Conservation (phyloP, 2,797 vertebrate species). For the Artibeus lituratus region DNA sequence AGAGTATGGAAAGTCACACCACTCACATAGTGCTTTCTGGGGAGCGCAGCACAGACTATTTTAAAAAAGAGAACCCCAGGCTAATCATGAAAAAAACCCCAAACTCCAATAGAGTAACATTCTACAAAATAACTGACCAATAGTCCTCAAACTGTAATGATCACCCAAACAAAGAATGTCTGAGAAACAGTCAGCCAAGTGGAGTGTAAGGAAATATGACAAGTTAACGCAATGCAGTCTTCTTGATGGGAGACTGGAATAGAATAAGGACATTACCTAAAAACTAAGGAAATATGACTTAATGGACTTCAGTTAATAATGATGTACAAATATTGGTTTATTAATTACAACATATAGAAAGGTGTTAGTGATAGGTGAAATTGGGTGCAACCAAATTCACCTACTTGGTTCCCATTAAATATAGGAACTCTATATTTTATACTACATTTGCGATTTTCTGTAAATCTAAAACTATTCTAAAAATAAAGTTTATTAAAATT, state of each 20-base stretch:
- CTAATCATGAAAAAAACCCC: not conserved
- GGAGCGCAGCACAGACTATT: not conserved
- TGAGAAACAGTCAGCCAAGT: not conserved
- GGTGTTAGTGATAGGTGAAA: not conserved
- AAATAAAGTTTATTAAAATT: not conserved
- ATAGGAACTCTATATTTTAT: not conserved
- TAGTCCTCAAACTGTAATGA: not conserved
- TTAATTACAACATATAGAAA: not conserved
- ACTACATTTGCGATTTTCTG: not conserved
- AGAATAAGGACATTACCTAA: not conserved
- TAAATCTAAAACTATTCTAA: not conserved
- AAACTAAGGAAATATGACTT: not conserved
- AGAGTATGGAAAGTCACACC: not conserved
- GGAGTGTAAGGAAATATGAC: not conserved
- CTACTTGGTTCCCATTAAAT: not conserved
- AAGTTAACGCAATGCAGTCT: not conserved
- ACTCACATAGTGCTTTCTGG: not conserved
- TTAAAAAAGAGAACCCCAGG: not conserved
- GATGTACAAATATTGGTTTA: not conserved
- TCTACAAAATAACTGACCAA: not conserved
- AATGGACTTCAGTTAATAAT: not conserved
- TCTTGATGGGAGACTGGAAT: not conserved
- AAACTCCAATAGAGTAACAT: not conserved
- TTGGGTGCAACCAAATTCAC: not conserved
- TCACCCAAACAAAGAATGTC: not conserved